Evolutionary conservation across 2,797 vertebrate species (phyloP).

Genomic region (Arremon aurantiirostris): DNA sequence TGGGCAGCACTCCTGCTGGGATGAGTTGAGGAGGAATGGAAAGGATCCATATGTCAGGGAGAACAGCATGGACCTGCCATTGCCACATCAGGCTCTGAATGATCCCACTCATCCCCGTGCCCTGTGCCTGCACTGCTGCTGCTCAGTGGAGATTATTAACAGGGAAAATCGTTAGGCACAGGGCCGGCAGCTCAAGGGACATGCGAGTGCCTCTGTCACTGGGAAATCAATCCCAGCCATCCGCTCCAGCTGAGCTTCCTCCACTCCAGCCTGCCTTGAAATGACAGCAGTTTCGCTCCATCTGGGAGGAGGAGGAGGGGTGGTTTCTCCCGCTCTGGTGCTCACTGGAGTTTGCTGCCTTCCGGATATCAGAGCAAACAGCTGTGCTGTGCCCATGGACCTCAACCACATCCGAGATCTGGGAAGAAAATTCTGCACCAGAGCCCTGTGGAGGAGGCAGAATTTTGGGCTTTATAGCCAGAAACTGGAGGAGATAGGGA

Average conservation of each 20-base stretch:
- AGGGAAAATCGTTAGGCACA: background rate
- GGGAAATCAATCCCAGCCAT: constrained; percentile 16
- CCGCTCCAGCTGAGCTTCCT: background rate
- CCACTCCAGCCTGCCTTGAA: background rate
- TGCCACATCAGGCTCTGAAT: background rate
- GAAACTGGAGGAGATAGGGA: background rate
- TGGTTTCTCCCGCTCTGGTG: accelerated
- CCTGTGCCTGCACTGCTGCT: background rate
- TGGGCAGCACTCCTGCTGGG: background rate
- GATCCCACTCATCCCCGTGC: background rate
- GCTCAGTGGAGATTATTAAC: background rate
- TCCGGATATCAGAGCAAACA: background rate
- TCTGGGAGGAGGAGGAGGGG: background rate
- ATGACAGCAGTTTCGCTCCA: background rate
- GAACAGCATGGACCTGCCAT: background rate
- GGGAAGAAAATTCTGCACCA: background rate
- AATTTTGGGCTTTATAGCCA: background rate
- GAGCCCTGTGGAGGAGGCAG: background rate
- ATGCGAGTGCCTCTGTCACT: background rate
- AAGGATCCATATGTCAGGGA: background rate
- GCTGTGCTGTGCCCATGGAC: background rate
- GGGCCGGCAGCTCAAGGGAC: background rate
- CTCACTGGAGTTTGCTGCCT: background rate
- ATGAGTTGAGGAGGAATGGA: background rate
- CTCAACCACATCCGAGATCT: accelerated